Evolutionary conservation across 2,888 invertebrate genomes (phyloP).

Genomic region (Eremobia ochroleuca): DNA sequence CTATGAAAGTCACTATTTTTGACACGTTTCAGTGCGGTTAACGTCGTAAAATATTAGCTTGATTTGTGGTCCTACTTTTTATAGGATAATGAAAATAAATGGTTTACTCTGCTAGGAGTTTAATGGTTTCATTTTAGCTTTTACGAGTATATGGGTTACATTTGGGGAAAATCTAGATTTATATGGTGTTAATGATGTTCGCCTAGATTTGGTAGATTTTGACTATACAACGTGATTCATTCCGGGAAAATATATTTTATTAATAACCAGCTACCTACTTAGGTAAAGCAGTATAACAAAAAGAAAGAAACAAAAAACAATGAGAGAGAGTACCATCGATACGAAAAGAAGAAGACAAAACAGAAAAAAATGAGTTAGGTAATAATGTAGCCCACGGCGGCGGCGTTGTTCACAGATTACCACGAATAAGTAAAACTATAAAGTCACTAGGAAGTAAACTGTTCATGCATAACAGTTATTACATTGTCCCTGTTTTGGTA

Average conservation of each 20-base stretch:
- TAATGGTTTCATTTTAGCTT: conserved; percentile 48
- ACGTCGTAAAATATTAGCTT: conserved; percentile 52
- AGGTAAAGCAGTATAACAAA: no score
- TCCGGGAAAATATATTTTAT: background rate
- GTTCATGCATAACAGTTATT: no score
- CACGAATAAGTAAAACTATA: no score
- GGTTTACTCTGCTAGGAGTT: conserved; percentile 41
- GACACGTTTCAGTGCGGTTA: conserved; percentile 33
- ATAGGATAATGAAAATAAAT: conserved; percentile 62
- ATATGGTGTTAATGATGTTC: background rate
- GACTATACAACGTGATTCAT: background rate
- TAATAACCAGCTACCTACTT: no score
- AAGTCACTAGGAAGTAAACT: no score
- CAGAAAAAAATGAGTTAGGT: no score
- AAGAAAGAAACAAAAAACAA: no score
- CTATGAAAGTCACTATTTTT: conserved; percentile 46
- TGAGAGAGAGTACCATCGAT: no score
- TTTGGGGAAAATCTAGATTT: conserved; percentile 29
- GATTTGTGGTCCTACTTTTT: conserved; percentile 58
- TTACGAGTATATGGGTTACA: conserved; percentile 13
- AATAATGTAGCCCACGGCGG: no score
- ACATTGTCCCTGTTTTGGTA: no score
- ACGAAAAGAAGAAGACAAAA: no score
- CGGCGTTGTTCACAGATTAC: no score
- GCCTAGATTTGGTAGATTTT: background rate